Evolutionary conservation across 2,797 vertebrate species (phyloP), one percentile per base, ranked within the genome.

Genomic region (Sebastiscus albofasciatus): DNA sequence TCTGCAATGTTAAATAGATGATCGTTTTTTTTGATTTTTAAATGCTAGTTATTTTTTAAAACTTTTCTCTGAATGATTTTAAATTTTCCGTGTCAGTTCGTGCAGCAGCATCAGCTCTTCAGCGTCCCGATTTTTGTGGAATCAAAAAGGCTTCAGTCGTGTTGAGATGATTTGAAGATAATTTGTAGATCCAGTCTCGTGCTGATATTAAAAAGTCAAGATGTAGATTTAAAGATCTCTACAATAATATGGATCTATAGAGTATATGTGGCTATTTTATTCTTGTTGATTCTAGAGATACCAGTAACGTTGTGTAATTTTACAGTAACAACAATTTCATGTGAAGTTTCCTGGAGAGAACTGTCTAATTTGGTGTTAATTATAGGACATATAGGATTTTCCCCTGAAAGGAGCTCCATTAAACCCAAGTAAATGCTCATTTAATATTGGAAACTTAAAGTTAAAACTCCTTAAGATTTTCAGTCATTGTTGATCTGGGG

Each of bases 21-120:
- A 16, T 55, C 24, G 60, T 67, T 69, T 84, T 84, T 84, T 65
- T 39, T 11, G 12, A 29, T 72, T 81, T 88, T 81, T 85, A 60
- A 66, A 66, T 29, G 34, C 20, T 64, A 6, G 6, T 75, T 68
- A 0, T 59, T 87, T 74, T 72, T 59, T 0, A 49, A 69, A 20
- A 31, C 8, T 34, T 75, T 80, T 29, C 26, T 76, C 13, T 69
- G 34, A 87, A 74, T 82, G 9, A 80, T 87, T 87, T 76, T 58
- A 8, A 34, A 59, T 60, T 33, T 67, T 78, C 61, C 18, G 42
- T 29, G 34, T 67, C 74, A 67, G 36, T 62, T 46, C 16, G 52
- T 34, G n/a, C 61, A 64, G 67, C 60, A 13, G 60, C 2, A 14
- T 70, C 60, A 18, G 34, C 36, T 3, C 34, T 1, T 42, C 26